These are phyloP conservation scores for Zoanthus gigantus DNA, from an alignment of 92 coral and sea anemone species.

Conservation along the genomic window DNA sequence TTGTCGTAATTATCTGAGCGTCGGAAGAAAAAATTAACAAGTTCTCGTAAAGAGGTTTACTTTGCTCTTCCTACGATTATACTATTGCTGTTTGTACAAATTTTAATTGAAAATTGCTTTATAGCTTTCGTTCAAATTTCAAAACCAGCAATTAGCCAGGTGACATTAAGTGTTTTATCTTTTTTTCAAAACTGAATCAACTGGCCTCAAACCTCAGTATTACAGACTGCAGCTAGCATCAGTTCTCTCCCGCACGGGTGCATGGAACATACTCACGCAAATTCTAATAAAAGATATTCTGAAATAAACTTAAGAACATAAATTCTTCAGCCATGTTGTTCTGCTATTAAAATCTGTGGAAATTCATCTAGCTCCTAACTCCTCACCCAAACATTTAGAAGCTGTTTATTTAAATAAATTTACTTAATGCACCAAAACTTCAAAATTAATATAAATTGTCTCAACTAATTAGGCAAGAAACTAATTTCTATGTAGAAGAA, in stretches of 20 bases:
- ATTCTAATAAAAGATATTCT: not conserved
- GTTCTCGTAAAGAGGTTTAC: not conserved
- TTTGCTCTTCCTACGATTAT: not conserved
- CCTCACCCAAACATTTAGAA: conserved; percentile 1
- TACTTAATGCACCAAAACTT: conserved; percentile 14
- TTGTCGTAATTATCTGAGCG: not conserved
- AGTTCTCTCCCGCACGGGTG: not conserved
- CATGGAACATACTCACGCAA: not conserved
- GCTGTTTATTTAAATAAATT: conserved; percentile 15
- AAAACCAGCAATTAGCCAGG: not conserved
- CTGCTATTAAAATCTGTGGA: not conserved
- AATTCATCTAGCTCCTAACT: not conserved
- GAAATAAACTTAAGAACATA: too few species aligned
- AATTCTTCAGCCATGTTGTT: not conserved
- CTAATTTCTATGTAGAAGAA: not conserved
- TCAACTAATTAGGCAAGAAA: not conserved
- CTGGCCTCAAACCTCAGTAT: not conserved
- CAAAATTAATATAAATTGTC: not conserved
- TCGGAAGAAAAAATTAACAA: not conserved
- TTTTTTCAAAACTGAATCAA: not conserved
- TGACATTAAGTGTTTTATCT: not conserved
- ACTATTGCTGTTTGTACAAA: not conserved
- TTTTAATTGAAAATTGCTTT: not conserved
- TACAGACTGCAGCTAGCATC: not conserved
- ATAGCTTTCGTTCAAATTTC: not conserved